A percentile compares a stretch with the other conserved stretches of the same genome.
Conservation (phyloP, 2,888 invertebrate genomes). For the Abrostola tripartita region DNA sequence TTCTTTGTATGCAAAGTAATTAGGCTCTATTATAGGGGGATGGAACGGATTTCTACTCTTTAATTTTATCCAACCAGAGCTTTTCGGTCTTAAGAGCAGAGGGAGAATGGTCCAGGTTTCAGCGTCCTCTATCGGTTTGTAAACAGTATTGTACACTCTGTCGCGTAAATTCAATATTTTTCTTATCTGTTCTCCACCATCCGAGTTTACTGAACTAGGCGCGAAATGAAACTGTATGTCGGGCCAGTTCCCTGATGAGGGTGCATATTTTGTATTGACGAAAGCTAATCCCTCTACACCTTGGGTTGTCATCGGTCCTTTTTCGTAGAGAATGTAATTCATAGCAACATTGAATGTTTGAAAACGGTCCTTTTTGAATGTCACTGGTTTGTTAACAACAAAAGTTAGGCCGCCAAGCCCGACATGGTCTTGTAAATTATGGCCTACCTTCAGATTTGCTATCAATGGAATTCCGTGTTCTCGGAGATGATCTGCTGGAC, state of each 20-base stretch:
- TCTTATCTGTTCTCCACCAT: conserved; percentile 93
- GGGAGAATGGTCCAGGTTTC: conserved; percentile 96
- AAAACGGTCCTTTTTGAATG: conserved; percentile 93
- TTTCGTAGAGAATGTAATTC: conserved; percentile 94
- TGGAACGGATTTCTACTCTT: conserved; percentile 94
- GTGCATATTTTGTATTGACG: conserved; percentile 95
- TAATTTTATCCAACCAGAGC: conserved; percentile 95
- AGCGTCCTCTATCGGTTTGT: conserved; percentile 92
- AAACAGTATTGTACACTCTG: conserved; percentile 94
- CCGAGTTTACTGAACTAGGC: conserved; percentile 94
- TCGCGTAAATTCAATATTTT: conserved; percentile 93
- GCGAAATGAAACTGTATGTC: conserved; percentile 96
- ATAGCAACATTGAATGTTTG: conserved; percentile 93
- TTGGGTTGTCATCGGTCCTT: conserved; percentile 94
- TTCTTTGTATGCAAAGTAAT: conserved; percentile 95
- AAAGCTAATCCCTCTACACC: conserved; percentile 96
- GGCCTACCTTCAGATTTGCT: conserved; percentile 93
- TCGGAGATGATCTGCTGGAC: conserved; percentile 92
- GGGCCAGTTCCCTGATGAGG: conserved; percentile 92
- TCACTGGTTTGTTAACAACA: conserved; percentile 93
- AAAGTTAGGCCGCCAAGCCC: conserved; percentile 95
- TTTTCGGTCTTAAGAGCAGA: conserved; percentile 94
- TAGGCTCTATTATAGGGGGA: conserved; percentile 96
- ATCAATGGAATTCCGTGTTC: conserved; percentile 92
- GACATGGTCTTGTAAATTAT: conserved; percentile 96